phyloP scores from a whole-genome alignment of 2,797 vertebrate species.

The Semaprochilodus insignis region DNA sequence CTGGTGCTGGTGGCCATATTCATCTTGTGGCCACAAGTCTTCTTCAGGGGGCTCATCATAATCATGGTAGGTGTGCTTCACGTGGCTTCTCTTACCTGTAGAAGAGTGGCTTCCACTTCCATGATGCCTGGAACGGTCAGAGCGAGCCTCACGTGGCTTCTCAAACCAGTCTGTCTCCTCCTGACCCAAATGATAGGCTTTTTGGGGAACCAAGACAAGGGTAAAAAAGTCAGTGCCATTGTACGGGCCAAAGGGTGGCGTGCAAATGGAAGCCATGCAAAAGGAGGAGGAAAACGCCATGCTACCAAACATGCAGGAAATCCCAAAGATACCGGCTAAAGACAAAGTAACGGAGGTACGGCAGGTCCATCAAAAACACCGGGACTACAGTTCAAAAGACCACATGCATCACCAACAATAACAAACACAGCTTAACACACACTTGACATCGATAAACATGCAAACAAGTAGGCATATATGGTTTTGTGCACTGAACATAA shows the following conservation, averaged over 20 bases:
- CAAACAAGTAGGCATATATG: conserved; percentile 77
- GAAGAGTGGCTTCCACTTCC: conserved; percentile 87
- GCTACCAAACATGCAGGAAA: conserved; percentile 67
- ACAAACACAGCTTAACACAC: conserved; percentile 40
- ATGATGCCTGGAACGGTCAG: conserved; percentile 93
- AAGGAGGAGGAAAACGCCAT: conserved; percentile 43
- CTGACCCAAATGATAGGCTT: conserved; percentile 99
- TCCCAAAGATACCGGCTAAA: conserved; percentile 24
- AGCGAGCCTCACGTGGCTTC: conserved; percentile 94
- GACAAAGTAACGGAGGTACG: conserved; percentile 16
- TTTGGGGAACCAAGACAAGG: conserved; percentile 89
- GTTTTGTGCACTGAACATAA: conserved; percentile 74
- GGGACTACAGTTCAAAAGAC: conserved; percentile 54
- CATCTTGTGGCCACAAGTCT: conserved; percentile 88
- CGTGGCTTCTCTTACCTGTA: conserved; percentile 88
- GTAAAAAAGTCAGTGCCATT: conserved; percentile 79
- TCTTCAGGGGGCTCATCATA: conserved; percentile 96
- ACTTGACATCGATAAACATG: conserved; percentile 57
- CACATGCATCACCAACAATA: conserved; percentile 65
- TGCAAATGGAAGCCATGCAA: conserved; percentile 87
- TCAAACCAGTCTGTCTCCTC: conserved; percentile 99
- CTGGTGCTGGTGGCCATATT: conserved; percentile 87
- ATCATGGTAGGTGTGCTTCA: conserved; percentile 94
- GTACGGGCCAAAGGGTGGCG: conserved; percentile 58
- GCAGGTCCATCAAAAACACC: conserved; percentile 65